Percentiles rank a stretch among this genome's conserved stretches.
Conservation (phyloP, 2,113 vertebrate genomes). For the Macaca mulatta region DNA sequence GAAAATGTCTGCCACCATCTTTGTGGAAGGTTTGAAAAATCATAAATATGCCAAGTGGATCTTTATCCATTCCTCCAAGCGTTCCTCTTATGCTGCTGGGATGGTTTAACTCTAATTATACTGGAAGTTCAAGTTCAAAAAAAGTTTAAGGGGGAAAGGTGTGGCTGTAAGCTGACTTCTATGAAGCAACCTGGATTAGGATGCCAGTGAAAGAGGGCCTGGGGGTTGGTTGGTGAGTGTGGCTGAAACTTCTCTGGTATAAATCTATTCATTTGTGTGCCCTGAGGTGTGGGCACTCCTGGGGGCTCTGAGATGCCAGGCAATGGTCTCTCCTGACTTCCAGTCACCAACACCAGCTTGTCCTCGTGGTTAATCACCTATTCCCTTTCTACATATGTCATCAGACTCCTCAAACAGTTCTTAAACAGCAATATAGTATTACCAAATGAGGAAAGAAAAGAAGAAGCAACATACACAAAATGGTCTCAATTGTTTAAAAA, state of each 20-base stretch:
- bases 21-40: neutral
- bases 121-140: neutral
- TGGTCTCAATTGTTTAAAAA: neutral
- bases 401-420: neutral
- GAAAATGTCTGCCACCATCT: neutral
- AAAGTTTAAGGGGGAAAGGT: neutral
- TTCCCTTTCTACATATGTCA: neutral
- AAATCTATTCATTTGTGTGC: neutral
- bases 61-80: neutral
- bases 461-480: neutral
- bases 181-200: neutral
- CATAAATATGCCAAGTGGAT: constrained; percentile 10
- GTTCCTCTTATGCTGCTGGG: neutral
- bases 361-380: neutral
- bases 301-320: neutral
- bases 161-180: neutral
- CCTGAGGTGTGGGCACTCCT: neutral
- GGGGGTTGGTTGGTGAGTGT: neutral
- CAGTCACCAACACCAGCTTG: neutral
- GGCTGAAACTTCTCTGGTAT: neutral
- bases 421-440: neutral
- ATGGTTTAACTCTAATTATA: neutral
- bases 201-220: neutral
- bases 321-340: neutral
- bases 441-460: neutral